Conservation (phyloP, 2,888 invertebrate genomes). For the Melinaea menophilus region DNA sequence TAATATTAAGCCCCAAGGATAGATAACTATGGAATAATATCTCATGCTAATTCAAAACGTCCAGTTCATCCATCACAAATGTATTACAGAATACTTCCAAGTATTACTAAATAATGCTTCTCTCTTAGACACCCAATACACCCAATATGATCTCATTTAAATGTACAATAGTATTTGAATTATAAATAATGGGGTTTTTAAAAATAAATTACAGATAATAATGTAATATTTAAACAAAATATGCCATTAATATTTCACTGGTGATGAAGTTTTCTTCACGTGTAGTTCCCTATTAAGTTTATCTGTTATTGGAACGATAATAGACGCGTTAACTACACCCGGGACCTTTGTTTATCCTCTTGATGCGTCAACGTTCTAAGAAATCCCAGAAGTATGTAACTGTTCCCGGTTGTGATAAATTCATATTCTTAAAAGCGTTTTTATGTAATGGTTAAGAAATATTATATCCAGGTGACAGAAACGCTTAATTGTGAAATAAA, state of each 20-base stretch:
- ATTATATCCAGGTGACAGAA: no score
- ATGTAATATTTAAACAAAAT: not conserved
- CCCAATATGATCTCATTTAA: not conserved
- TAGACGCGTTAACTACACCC: not conserved
- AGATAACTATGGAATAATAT: not conserved
- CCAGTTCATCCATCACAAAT: not conserved
- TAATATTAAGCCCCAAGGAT: not conserved
- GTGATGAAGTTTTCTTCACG: constrained; percentile 7
- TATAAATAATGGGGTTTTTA: not conserved
- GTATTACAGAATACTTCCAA: not conserved
- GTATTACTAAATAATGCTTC: not conserved
- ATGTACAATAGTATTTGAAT: not conserved
- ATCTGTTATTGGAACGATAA: no score
- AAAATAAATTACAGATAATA: not conserved
- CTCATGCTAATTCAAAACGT: constrained; percentile 1
- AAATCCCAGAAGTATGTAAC: no score
- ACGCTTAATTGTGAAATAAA: no score
- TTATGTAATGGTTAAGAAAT: no score
- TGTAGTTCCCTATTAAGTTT: no score
- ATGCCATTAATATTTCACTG: not conserved
- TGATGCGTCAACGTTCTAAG: no score
- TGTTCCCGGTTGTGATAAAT: no score
- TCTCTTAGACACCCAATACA: not conserved
- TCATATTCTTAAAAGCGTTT: no score
- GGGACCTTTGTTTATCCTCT: no score